These are phyloP conservation scores for Campoplex capitator DNA, from an alignment of 2,888 invertebrate species.

Conservation along the genomic window DNA sequence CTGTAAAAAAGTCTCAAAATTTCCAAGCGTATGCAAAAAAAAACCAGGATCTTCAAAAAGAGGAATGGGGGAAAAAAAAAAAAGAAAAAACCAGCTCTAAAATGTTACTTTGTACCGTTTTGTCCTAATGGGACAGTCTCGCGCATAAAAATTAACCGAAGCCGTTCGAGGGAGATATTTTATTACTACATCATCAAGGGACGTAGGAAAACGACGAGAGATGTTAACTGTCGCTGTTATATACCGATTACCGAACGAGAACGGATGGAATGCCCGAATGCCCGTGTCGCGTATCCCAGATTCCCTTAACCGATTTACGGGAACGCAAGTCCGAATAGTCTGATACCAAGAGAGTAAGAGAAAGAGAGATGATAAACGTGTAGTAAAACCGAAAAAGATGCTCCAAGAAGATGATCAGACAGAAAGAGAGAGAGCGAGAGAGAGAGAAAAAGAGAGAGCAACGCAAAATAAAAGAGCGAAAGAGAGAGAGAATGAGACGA, in stretches of 20 bases:
- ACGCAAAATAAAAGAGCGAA: constrained; percentile 27
- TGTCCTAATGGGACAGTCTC: constrained; percentile 35
- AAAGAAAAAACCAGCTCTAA: constrained; percentile 38
- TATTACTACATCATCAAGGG: constrained; percentile 58
- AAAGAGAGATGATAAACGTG: constrained; percentile 48
- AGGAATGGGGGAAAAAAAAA: background rate
- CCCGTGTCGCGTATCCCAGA: constrained; percentile 65
- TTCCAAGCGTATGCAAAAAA: constrained; percentile 21
- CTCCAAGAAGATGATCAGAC: constrained; percentile 36
- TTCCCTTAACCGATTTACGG: constrained; percentile 66
- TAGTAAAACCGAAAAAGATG: constrained; percentile 51
- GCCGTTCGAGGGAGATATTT: constrained; percentile 42
- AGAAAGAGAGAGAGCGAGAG: constrained; percentile 40
- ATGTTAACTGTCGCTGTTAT: constrained; percentile 64
- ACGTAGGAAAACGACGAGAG: constrained; percentile 54
- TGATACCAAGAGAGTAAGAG: constrained; percentile 42
- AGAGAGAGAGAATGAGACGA: constrained; percentile 55
- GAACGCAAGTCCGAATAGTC: constrained; percentile 41
- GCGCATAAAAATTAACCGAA: constrained; percentile 45
- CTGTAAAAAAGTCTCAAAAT: constrained; percentile 24
- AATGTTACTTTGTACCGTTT: constrained; percentile 49
- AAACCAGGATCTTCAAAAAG: constrained; percentile 1
- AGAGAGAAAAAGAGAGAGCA: constrained; percentile 39
- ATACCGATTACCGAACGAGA: constrained; percentile 57
- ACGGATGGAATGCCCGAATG: constrained; percentile 48